Evolutionary conservation across 2,797 vertebrate genomes (phyloP).

Genomic region (Chloroceryle amazona): DNA sequence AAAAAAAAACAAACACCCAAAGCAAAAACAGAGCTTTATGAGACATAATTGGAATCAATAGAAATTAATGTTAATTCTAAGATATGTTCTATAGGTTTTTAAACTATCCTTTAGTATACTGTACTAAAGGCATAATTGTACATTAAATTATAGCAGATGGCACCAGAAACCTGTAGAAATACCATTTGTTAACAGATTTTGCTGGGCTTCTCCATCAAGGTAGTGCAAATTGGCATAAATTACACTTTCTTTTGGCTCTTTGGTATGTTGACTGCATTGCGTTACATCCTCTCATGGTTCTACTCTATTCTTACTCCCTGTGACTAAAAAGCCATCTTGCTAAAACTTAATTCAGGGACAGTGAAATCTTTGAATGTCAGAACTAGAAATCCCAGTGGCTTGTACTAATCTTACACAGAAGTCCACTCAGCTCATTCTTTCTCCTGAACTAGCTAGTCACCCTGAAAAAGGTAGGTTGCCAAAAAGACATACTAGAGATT

Average conservation of each 20-base stretch:
- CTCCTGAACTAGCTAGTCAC: not conserved
- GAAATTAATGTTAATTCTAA: constrained; percentile 43
- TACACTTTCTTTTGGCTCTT: constrained; percentile 42
- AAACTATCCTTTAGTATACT: constrained; percentile 2
- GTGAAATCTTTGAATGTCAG: not conserved
- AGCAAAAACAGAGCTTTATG: not conserved
- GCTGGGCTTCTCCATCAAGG: constrained; percentile 36
- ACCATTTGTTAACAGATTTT: constrained; percentile 53
- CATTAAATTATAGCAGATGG: constrained; percentile 56
- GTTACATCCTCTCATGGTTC: not conserved
- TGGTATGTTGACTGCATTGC: not conserved
- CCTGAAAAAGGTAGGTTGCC: not conserved
- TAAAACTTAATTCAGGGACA: not conserved
- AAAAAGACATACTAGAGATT: not conserved
- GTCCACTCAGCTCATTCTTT: not conserved
- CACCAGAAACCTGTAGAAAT: constrained; percentile 29
- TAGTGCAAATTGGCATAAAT: constrained; percentile 46
- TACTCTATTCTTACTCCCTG: constrained; percentile 1
- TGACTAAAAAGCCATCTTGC: not conserved
- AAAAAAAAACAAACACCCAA: not conserved
- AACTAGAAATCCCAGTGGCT: not conserved
- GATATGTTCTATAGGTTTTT: not conserved
- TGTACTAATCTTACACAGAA: not conserved
- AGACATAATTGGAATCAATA: constrained; percentile 24
- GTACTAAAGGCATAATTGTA: constrained; percentile 34